Base-by-base conservation (phyloP, 2,888 invertebrate species). In the Ypsolopha sequella region DNA sequence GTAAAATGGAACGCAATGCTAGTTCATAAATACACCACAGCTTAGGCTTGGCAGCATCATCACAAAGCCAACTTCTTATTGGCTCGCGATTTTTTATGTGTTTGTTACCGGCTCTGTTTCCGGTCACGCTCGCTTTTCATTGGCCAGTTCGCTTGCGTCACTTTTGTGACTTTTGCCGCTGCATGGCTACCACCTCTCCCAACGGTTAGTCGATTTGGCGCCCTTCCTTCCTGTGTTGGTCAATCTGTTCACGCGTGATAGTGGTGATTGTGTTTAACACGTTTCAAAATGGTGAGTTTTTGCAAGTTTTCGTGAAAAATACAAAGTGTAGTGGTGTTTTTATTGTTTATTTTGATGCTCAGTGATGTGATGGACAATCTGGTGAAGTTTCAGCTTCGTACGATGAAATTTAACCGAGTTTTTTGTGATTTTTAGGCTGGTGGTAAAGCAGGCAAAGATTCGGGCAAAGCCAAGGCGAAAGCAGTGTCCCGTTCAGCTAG, bases 381-480 rank as follows among this genome's bases (percentile, higher is more conserved):
- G 86, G 78, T 88, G 64, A 88, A 90, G 80, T 90, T 90, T 89
- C 81, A 86, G 69, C 69, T 55, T 56, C 60, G 86, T 87, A 85
- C 67, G 80, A 84, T 68, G 57, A 77, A 88, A 89, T 84, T 89
- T 89, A 89, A 89, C 75, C 60, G 72, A 74, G 61, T 77, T 87
- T 84, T 84, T 79, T 71, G 67, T 69, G 66, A 78, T 85, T 89
- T 90, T 78, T 89, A 95, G 99, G 98, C 99, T 91, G 99, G 99
- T 85, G 99, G 99, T 80, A 99, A 99, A 94, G 99, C 99, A 88
- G 99, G 99, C 75, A 99, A 99, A 90, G 99, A 99, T 91, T 98
- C 98, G 60, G 99, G 99, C 74, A 99, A 99, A 91, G 96, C 98
- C 52, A 98, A 98, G 90, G 96, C 97, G 61, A 99, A 99, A 91